phyloP scores from a whole-genome alignment of 2,888 invertebrate species.

The Phrixothrix hirtus region DNA sequence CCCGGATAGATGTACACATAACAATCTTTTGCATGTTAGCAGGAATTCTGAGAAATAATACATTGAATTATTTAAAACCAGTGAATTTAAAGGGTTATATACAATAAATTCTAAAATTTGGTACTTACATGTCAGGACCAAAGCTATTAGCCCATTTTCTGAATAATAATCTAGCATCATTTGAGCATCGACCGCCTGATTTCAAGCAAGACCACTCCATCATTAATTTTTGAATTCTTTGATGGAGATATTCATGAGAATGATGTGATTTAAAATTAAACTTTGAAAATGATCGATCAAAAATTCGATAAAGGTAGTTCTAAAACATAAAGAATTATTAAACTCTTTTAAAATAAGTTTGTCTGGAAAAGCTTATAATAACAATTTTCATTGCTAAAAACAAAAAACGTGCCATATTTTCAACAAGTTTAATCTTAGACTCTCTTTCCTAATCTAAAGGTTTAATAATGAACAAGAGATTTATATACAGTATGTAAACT shows the following conservation, averaged over 20 bases:
- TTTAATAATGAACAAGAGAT: too few relatives aligned
- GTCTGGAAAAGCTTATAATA: too few relatives aligned
- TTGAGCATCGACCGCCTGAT: slow-evolving; percentile 59
- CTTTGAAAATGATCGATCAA: slow-evolving; percentile 54
- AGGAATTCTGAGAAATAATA: slow-evolving; percentile 61
- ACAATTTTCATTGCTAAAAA: too few relatives aligned
- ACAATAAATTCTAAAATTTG: too few relatives aligned
- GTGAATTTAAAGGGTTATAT: too few relatives aligned
- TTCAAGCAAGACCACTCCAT: slow-evolving; percentile 63
- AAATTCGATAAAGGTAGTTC: neutral
- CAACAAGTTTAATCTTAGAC: too few relatives aligned
- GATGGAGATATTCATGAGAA: slow-evolving; percentile 58
- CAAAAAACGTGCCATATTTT: too few relatives aligned
- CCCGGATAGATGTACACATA: slow-evolving; percentile 68
- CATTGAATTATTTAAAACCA: too few relatives aligned
- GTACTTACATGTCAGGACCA: too few relatives aligned
- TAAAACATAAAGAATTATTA: neutral
- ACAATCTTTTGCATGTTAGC: slow-evolving; percentile 65
- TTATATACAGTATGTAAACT: too few relatives aligned
- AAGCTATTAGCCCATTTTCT: slow-evolving; percentile 16
- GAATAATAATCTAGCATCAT: slow-evolving; percentile 52
- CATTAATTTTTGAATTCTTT: slow-evolving; percentile 61
- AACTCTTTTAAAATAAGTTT: too few relatives aligned
- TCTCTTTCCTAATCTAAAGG: too few relatives aligned
- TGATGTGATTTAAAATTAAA: slow-evolving; percentile 59